phyloP scores from a whole-genome alignment of 37 sponge, comb jelly and placozoan species.

The Bolinopsis microptera region DNA sequence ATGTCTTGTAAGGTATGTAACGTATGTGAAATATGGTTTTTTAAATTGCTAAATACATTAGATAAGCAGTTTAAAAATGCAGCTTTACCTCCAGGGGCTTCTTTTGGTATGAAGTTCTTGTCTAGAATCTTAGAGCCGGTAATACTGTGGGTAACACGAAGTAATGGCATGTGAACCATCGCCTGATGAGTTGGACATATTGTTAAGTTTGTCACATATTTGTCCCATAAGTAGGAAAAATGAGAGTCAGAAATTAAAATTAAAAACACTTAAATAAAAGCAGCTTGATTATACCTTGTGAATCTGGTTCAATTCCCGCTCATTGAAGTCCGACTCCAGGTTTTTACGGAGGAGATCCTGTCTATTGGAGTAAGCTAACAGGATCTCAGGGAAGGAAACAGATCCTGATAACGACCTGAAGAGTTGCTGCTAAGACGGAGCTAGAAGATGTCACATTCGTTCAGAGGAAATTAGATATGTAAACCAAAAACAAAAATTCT shows the following conservation, averaged over 20 bases:
- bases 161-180: background rate
- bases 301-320: constrained; percentile 2
- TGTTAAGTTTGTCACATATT: too few species aligned
- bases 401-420: background rate
- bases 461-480: too few species aligned
- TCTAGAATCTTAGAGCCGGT: background rate
- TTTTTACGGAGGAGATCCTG: background rate
- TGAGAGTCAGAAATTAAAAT: too few species aligned
- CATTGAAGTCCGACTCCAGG: background rate
- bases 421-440: background rate
- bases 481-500: too few species aligned
- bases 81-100: background rate
- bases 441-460: too few species aligned
- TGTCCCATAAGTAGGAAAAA: too few species aligned
- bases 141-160: background rate
- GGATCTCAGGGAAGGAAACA: constrained; percentile 14
- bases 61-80: background rate
- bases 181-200: background rate
- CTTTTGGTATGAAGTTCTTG: background rate
- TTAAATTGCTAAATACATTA: background rate
- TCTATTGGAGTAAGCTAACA: background rate
- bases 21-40: too few species aligned
- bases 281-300: too few species aligned
- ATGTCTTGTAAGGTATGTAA: too few species aligned
- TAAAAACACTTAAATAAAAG: too few species aligned